Conservation (phyloP, 2,888 invertebrate species). For the Apamea epomidion region DNA sequence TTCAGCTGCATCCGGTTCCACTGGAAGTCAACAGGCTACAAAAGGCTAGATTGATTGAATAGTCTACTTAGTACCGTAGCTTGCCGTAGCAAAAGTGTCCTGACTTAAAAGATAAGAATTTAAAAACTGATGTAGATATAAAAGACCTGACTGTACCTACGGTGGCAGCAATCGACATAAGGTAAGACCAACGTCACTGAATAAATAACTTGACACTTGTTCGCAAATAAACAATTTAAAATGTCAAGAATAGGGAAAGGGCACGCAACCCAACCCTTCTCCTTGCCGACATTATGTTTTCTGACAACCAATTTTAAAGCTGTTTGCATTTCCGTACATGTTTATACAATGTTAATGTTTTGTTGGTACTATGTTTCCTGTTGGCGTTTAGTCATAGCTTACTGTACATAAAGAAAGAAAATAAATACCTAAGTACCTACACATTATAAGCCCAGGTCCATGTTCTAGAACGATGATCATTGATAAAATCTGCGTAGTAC, state of each 20-base stretch:
- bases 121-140: not conserved
- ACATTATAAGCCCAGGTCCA: not conserved
- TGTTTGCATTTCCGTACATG: slow-evolving; percentile 77
- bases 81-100: not conserved
- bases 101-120: not conserved
- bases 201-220: slow-evolving; percentile 90
- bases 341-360: slow-evolving; percentile 69
- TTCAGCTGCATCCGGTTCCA: no score
- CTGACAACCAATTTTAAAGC: slow-evolving; percentile 86
- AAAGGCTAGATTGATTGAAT: not conserved
- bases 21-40: no score
- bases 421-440: not conserved
- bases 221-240: slow-evolving; percentile 90
- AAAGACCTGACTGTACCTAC: not conserved
- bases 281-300: slow-evolving; percentile 85
- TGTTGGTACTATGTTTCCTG: slow-evolving; percentile 27
- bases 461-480: not conserved
- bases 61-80: not conserved
- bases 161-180: slow-evolving; percentile 35
- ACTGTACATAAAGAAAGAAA: not conserved
- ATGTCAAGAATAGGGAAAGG: slow-evolving; percentile 89
- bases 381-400: slow-evolving; percentile 16
- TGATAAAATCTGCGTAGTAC: not conserved
- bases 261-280: slow-evolving; percentile 84
- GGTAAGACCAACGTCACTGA: slow-evolving; percentile 74